phyloP scores from a whole-genome alignment of 2,113 vertebrate species.

The Hemicordylus capensis region DNA sequence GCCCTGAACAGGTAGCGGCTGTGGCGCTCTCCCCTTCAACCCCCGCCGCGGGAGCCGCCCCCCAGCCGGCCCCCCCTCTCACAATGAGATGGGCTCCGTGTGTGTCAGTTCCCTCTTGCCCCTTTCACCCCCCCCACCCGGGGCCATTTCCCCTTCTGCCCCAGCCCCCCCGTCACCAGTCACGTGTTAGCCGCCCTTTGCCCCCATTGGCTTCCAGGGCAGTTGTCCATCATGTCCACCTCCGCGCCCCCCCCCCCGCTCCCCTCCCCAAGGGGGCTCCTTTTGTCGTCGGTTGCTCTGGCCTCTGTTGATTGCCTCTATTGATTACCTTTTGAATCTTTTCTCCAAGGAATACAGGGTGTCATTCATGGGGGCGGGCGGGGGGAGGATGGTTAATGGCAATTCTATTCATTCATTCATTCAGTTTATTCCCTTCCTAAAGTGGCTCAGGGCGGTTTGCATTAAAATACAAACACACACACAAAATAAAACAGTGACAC shows the following conservation, averaged over 20 bases:
- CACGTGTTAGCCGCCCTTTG: neutral
- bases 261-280: too few relatives aligned
- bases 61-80: neutral
- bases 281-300: neutral
- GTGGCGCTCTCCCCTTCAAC: too few relatives aligned
- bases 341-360: too few relatives aligned
- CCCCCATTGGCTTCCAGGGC: neutral
- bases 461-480: too few relatives aligned
- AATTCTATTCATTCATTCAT: too few relatives aligned
- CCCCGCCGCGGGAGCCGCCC: neutral
- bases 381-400: neutral
- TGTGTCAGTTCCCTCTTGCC: neutral
- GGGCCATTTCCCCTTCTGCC: neutral
- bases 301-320: neutral
- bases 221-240: neutral
- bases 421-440: too few relatives aligned
- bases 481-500: too few relatives aligned
- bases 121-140: neutral
- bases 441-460: too few relatives aligned
- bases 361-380: neutral
- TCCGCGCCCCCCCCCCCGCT: too few relatives aligned
- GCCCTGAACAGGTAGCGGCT: slow-evolving; percentile 17
- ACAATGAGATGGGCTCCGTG: neutral
- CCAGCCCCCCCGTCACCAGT: neutral
- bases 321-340: neutral